These are phyloP conservation scores for Bombylius discolor DNA, from an alignment of 2,888 invertebrate species.

Conservation along the genomic window DNA sequence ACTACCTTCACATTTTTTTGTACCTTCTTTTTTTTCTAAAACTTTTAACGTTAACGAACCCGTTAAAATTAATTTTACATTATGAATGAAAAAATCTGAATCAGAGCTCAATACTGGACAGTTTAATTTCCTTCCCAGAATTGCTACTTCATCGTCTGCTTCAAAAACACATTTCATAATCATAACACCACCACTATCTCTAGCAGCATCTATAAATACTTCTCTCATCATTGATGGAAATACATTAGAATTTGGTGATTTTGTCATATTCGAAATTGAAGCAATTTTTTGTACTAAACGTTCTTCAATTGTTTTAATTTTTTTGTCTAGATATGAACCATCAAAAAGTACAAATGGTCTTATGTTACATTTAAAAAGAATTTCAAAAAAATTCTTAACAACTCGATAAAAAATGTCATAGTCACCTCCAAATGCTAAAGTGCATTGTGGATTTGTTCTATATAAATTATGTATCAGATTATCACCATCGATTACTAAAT, in stretches of 20 bases:
- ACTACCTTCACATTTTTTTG: background rate
- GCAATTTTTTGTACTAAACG: no score
- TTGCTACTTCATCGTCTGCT: slow-evolving; percentile 80
- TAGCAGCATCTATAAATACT: slow-evolving; percentile 58
- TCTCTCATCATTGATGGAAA: slow-evolving; percentile 64
- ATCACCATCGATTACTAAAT: no score
- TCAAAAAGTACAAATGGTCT: no score
- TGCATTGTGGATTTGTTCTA: no score
- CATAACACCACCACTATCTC: slow-evolving; percentile 48
- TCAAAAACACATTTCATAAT: slow-evolving; percentile 71
- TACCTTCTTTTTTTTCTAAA: slow-evolving; percentile 20
- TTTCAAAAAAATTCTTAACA: no score
- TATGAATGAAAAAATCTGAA: slow-evolving; percentile 87
- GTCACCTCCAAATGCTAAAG: no score
- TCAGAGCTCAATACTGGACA: slow-evolving; percentile 87
- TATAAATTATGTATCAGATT: no score
- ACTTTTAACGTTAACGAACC: slow-evolving; percentile 46
- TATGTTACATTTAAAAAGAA: no score
- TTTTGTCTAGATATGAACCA: no score
- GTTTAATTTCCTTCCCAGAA: slow-evolving; percentile 58
- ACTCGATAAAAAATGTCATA: no score
- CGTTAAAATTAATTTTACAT: slow-evolving; percentile 69
- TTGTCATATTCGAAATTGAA: no score
- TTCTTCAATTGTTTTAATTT: no score
- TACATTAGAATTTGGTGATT: slow-evolving; percentile 45